These are phyloP conservation scores for Morone chrysops DNA, from an alignment of 2,113 vertebrate species.

Conservation along the genomic window DNA sequence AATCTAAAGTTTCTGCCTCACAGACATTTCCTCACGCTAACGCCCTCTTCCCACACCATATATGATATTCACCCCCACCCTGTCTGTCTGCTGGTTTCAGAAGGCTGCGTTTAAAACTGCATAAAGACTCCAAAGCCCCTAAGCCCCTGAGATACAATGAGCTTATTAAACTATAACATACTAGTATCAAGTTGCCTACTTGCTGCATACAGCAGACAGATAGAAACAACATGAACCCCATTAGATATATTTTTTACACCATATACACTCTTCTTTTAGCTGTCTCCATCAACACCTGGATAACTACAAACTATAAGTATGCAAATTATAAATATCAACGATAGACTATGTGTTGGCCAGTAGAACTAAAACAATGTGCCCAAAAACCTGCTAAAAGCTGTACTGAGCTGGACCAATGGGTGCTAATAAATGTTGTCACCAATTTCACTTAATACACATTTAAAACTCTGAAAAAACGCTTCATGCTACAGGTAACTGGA, in stretches of 20 bases:
- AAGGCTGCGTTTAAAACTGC: constrained; percentile 9
- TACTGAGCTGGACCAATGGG: not conserved
- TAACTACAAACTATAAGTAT: too few relatives aligned
- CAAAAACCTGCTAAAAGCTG: not conserved
- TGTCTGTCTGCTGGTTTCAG: constrained; percentile 8
- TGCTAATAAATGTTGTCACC: not conserved
- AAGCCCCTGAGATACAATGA: not conserved
- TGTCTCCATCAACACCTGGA: too few relatives aligned
- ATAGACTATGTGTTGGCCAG: not conserved
- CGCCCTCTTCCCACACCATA: not conserved
- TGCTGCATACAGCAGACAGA: not conserved
- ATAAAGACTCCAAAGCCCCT: not conserved
- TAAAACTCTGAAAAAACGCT: too few relatives aligned
- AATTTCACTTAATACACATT: not conserved
- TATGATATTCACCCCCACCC: not conserved
- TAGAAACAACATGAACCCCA: not conserved
- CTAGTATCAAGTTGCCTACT: not conserved
- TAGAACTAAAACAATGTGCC: not conserved
- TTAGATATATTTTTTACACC: not conserved
- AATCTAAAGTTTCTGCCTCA: constrained; percentile 31
- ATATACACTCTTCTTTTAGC: not conserved
- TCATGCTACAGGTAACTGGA: not conserved
- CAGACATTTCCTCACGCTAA: constrained; percentile 26
- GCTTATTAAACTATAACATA: not conserved
- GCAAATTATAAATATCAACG: too few relatives aligned